Conservation (phyloP, 53 echinoderm and acorn worm species). For the Luidia sarsii region DNA sequence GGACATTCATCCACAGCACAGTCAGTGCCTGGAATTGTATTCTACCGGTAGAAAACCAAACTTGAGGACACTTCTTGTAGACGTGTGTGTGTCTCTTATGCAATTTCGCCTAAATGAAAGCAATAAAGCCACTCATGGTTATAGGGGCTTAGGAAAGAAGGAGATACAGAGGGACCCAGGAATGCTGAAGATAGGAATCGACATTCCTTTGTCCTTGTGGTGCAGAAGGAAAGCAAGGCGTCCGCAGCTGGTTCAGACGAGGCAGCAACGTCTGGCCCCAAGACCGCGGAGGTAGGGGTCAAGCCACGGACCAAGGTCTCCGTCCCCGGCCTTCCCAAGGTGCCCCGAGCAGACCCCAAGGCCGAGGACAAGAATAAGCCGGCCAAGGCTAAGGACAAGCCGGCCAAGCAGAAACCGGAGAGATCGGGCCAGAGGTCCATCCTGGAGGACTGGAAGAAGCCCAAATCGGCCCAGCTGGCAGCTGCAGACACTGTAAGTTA, state of each 20-base stretch:
- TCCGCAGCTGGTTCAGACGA: neutral
- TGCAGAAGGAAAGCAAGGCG: neutral
- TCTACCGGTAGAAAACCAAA: too few species aligned
- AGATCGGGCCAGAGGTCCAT: conserved; percentile 23
- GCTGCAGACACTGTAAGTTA: too few species aligned
- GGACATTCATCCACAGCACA: too few species aligned
- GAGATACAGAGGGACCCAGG: too few species aligned
- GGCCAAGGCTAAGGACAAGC: neutral
- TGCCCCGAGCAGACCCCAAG: neutral
- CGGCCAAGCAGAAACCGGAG: conserved; percentile 8
- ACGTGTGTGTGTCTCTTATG: too few species aligned
- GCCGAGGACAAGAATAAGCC: neutral
- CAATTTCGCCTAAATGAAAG: too few species aligned
- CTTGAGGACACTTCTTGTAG: too few species aligned
- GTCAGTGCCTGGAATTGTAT: too few species aligned
- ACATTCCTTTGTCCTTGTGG: neutral
- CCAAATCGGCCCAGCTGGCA: conserved; percentile 6
- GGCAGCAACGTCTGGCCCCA: neutral
- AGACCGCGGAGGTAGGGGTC: neutral
- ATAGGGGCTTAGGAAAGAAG: neutral
- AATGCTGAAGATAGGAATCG: too few species aligned
- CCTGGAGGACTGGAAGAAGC: conserved; percentile 49
- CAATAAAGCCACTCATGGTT: too few species aligned
- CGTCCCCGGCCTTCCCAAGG: conserved; percentile 28
- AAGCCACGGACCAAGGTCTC: conserved; percentile 7